Evolutionary conservation across 2,113 vertebrate species (phyloP).

Genomic region (Phylloscopus trochiloides): DNA sequence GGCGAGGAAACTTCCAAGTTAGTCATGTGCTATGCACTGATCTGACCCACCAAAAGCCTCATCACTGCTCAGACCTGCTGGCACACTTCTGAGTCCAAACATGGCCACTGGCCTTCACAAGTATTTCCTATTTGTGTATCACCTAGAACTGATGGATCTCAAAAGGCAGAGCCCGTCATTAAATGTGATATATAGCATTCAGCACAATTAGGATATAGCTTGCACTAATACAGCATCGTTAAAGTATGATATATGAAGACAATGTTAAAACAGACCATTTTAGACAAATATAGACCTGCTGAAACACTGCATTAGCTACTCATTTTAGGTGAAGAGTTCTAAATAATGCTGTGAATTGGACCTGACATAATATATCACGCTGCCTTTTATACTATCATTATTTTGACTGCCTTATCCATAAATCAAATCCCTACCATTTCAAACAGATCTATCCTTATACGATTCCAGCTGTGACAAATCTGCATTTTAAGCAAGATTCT

Average conservation of each 20-base stretch:
- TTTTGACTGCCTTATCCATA: background rate
- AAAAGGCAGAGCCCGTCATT: background rate
- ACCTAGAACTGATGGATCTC: background rate
- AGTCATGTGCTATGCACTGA: background rate
- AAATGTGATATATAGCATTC: background rate
- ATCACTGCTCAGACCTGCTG: background rate
- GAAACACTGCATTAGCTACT: background rate
- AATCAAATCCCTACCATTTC: background rate
- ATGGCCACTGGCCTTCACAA: background rate
- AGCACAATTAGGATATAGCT: background rate
- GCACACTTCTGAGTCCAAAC: background rate
- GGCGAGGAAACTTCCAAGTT: background rate
- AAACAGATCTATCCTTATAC: background rate
- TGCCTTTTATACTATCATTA: background rate
- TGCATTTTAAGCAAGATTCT: background rate
- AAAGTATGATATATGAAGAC: background rate
- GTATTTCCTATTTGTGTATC: background rate
- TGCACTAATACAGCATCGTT: background rate
- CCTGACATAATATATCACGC: background rate
- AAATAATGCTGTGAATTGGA: background rate
- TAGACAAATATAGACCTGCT: background rate
- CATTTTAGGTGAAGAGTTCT: background rate
- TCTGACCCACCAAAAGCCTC: background rate
- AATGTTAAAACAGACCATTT: background rate
- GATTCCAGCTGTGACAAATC: background rate